Evolutionary conservation across 2,113 vertebrate genomes (phyloP), one percentile per base, ranked within the genome.

Genomic region (Aspiorhynchus laticeps): DNA sequence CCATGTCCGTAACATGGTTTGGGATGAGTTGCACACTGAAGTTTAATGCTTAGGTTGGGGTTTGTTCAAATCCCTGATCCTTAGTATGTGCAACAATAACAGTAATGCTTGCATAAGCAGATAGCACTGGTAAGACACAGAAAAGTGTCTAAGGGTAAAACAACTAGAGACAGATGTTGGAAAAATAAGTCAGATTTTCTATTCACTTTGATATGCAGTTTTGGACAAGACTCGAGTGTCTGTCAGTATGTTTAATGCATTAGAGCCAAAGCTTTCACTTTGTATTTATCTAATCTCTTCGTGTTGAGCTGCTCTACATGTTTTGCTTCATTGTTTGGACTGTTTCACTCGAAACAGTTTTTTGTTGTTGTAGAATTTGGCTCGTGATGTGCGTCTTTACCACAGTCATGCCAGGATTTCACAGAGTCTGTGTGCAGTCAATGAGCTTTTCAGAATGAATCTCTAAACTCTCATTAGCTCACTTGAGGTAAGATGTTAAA

Each of bases 401-500:
- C 38, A 65, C 80, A 81, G 79, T 21, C 79, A 28, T 81, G 80
- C n/a, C 36, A 46, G 59, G 33, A 43, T 28, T 81, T 65, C 56
- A 33, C 28, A 61, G 53, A 61, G 28, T 41, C 33, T 79, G 31
- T 51, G 26, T 19, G 26, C 26, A 53, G 15, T 33, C 46, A 31
- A 19, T 10, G 26, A 36, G 12, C 43, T 65, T 46, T 65, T 41
- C 21, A 26, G 12, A 41, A 80, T 41, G 78, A 80, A 36, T 79
- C 31, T 56, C 19, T 53, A 33, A 63, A 61, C 56, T 41, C 56
- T 80, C 78, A 10, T 61, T 46, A 28, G 59, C 38, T 81, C 36
- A 7, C 80, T 82, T 82, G 36, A 81, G 38, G 41, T 26, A 33
- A 33, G 63, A 83, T 83, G 80, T 88, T 85, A 69, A 91, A 36